Evolutionary conservation across 2,888 invertebrate species (phyloP), one percentile per base, ranked within the genome.

Genomic region (Pandemis heparana): DNA sequence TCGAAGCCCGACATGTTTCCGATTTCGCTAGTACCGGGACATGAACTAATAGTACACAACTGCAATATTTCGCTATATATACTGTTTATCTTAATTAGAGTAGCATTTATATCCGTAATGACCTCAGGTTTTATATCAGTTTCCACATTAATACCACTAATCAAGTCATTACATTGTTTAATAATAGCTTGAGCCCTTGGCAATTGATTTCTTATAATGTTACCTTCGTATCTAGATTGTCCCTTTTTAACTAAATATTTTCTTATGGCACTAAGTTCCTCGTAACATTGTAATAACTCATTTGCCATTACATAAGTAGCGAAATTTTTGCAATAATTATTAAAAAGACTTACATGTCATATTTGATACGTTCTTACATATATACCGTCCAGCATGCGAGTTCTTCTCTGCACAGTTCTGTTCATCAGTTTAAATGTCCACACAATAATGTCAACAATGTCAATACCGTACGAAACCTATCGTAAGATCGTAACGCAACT

Each of bases 1-100:
- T 59, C 59, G 32, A 59, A 59, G 5, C 32, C 59, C n/a, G n/a
- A n/a, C 56, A 56, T 56, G 56, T 46, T 46, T 46, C 10, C 46
- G 46, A 10, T 10, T 46, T 46, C 46, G 12, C 46, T 46, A 46
- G 46, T 10, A 12, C 46, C 10, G 10, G 4, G 7, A 12, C 10
- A 8, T 12, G 7, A 10, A 46, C 46, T 46, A 46, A 0, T 48
- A 4, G 6, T 6, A 6, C 48, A 48, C 6, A 48, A 48, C n/a
- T 14, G 14, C n/a, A 48, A 48, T n/a, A 48, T 48, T 6, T 48
- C 48, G 3, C 4, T 4, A 48, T 48, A 6, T 48, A 48, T n/a
- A 10, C n/a, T 6, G 14, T 48, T 48, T 6, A 48, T 48, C 3
- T n/a, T 48, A 48, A 1, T 48, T n/a, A 0, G 5, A 5, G 6